These are phyloP conservation scores for Fragum fragum DNA, from an alignment of 2,888 invertebrate genomes.

Conservation along the genomic window DNA sequence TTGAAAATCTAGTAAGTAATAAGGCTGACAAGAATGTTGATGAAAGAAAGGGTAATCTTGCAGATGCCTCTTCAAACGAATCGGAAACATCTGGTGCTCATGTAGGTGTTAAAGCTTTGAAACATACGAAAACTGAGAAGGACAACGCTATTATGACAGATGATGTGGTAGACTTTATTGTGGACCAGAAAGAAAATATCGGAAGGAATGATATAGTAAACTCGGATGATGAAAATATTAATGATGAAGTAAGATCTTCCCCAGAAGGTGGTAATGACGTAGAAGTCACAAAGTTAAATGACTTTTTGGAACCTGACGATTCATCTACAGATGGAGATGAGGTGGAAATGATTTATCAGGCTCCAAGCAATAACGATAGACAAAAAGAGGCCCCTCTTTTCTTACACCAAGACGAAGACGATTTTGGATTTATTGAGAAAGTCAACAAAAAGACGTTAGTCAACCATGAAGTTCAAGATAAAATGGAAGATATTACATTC, in stretches of 20 bases:
- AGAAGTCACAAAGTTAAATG: no score
- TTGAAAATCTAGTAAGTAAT: neutral
- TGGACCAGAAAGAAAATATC: neutral
- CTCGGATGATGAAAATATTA: neutral
- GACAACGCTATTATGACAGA: neutral
- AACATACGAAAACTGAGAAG: no score
- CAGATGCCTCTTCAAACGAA: neutral
- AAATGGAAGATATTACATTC: neutral
- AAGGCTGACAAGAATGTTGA: neutral
- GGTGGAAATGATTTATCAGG: conserved; percentile 64
- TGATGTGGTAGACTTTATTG: neutral
- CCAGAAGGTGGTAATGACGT: neutral
- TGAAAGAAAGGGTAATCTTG: neutral
- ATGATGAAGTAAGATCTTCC: neutral
- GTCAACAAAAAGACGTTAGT: neutral
- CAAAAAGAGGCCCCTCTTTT: neutral
- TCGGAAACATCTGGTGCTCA: neutral
- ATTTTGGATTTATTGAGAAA: conserved; percentile 9
- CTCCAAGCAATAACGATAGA: neutral
- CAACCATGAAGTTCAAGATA: neutral
- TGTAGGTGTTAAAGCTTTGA: neutral
- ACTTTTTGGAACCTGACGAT: neutral
- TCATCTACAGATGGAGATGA: conserved; percentile 59
- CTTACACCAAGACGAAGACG: conserved; percentile 10
- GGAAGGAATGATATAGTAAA: neutral